Evolutionary conservation across 2,888 invertebrate species (phyloP).

Genomic region (Clusia tigrina): DNA sequence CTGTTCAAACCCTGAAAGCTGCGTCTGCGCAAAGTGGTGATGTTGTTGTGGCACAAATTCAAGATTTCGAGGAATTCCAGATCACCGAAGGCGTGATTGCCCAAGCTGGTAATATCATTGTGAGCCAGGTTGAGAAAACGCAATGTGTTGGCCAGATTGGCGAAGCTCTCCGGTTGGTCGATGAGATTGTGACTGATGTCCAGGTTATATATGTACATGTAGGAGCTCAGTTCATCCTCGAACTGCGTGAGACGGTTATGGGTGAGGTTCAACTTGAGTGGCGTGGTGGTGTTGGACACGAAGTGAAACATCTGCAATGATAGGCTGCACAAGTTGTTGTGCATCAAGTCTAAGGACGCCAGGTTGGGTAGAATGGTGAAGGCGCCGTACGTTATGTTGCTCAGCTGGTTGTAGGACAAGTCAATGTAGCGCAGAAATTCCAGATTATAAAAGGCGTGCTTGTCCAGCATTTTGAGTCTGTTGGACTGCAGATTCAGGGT

Average conservation of each 20-base stretch:
- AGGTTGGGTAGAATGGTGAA: slow-evolving; percentile 80
- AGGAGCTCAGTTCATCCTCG: slow-evolving; percentile 61
- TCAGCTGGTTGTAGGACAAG: slow-evolving; percentile 82
- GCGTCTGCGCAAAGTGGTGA: slow-evolving; percentile 75
- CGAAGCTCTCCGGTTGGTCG: slow-evolving; percentile 72
- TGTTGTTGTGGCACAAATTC: slow-evolving; percentile 77
- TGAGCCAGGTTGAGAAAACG: slow-evolving; percentile 76
- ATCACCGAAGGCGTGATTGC: slow-evolving; percentile 78
- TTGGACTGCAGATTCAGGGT: slow-evolving; percentile 83
- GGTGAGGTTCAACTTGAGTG: slow-evolving; percentile 80
- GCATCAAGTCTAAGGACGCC: slow-evolving; percentile 80
- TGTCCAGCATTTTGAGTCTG: slow-evolving; percentile 74
- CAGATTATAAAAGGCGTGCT: slow-evolving; percentile 79
- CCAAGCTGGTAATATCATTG: slow-evolving; percentile 76
- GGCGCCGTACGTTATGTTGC: slow-evolving; percentile 75
- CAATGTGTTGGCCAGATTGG: slow-evolving; percentile 71
- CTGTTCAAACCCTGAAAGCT: slow-evolving; percentile 79
- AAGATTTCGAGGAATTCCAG: slow-evolving; percentile 76
- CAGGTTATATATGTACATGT: slow-evolving; percentile 72
- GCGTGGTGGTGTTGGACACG: slow-evolving; percentile 71
- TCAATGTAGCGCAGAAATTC: slow-evolving; percentile 82
- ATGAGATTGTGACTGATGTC: slow-evolving; percentile 77
- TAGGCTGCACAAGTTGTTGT: slow-evolving; percentile 77
- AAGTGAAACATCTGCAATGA: slow-evolving; percentile 75
- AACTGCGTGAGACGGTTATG: slow-evolving; percentile 67